phyloP scores from a whole-genome alignment of 2,888 invertebrate genomes.

The Acleris sparsana region DNA sequence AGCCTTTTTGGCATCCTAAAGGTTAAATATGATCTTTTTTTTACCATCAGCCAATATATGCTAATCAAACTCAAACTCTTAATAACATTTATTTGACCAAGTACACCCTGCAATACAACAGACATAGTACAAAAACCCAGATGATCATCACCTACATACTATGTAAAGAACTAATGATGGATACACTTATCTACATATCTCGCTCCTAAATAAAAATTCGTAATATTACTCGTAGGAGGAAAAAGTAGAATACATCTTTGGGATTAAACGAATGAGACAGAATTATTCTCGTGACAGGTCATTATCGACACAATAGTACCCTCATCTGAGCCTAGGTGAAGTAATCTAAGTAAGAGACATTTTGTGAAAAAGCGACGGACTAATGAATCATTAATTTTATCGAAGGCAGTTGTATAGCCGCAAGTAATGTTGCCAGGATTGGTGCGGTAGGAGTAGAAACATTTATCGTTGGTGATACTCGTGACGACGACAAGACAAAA shows the following conservation, averaged over 20 bases:
- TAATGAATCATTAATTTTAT: constrained; percentile 10
- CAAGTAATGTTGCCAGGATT: constrained; percentile 2
- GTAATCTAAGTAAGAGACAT: background rate
- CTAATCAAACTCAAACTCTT: too few species aligned
- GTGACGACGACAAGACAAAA: constrained; percentile 1
- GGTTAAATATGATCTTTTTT: too few species aligned
- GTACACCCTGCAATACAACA: too few species aligned
- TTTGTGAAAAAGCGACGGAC: constrained; percentile 12
- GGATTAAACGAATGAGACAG: constrained; percentile 5
- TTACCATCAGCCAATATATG: too few species aligned
- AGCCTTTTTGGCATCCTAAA: too few species aligned
- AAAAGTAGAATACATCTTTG: background rate
- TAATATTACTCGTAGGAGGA: background rate
- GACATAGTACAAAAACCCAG: too few species aligned
- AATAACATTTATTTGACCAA: too few species aligned
- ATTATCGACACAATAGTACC: constrained; percentile 27
- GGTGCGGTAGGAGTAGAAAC: constrained; percentile 1
- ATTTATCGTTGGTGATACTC: constrained; percentile 9
- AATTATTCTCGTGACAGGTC: constrained; percentile 29
- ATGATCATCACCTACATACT: too few species aligned
- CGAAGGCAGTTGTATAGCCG: too few species aligned
- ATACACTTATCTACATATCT: too few species aligned
- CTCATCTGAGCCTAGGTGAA: constrained; percentile 9
- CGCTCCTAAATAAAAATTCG: too few species aligned
- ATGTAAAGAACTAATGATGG: too few species aligned